A percentile compares a stretch with the other conserved stretches of the same genome.
These are phyloP conservation scores for Andrena haemorrhoa DNA, from an alignment of 2,888 invertebrate genomes.

Conservation along the genomic window DNA sequence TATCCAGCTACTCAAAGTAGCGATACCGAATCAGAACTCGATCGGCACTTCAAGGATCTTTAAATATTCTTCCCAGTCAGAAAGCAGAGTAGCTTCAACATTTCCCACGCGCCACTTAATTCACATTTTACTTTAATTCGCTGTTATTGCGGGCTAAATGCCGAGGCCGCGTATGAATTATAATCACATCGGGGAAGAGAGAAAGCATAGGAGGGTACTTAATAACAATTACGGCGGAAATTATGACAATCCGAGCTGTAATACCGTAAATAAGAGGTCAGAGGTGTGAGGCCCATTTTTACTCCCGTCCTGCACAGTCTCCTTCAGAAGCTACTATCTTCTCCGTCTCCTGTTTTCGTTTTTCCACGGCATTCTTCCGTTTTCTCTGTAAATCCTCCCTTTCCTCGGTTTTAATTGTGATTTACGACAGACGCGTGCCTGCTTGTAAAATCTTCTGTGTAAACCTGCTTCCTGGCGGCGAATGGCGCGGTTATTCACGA, in stretches of 20 bases:
- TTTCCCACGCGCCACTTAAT: conserved; percentile 4
- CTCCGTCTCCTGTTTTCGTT: background rate
- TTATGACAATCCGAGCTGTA: conserved; percentile 61
- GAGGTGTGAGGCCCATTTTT: conserved; percentile 46
- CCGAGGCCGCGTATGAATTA: conserved; percentile 68
- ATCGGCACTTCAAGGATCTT: too few species aligned
- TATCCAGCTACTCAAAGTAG: background rate
- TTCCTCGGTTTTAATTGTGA: conserved; percentile 52
- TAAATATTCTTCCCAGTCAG: too few species aligned
- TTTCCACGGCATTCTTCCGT: conserved; percentile 27
- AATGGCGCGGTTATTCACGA: background rate
- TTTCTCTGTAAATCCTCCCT: conserved; percentile 20
- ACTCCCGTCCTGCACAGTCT: conserved; percentile 27
- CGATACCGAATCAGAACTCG: too few species aligned
- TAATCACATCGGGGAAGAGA: conserved; percentile 64
- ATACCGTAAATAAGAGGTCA: conserved; percentile 60
- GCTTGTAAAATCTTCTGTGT: conserved; percentile 22
- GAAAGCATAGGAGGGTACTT: conserved; percentile 59
- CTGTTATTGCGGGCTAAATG: conserved; percentile 45
- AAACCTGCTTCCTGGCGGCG: background rate
- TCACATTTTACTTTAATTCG: conserved; percentile 56
- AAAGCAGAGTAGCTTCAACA: background rate
- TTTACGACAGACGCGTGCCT: conserved; percentile 59
- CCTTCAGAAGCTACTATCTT: conserved; percentile 41
- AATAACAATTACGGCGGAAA: conserved; percentile 73